Percentiles rank a stretch among this genome's conserved stretches.
Evolutionary conservation across 2,797 vertebrate species (phyloP).

Genomic region (Ceryle rudis): DNA sequence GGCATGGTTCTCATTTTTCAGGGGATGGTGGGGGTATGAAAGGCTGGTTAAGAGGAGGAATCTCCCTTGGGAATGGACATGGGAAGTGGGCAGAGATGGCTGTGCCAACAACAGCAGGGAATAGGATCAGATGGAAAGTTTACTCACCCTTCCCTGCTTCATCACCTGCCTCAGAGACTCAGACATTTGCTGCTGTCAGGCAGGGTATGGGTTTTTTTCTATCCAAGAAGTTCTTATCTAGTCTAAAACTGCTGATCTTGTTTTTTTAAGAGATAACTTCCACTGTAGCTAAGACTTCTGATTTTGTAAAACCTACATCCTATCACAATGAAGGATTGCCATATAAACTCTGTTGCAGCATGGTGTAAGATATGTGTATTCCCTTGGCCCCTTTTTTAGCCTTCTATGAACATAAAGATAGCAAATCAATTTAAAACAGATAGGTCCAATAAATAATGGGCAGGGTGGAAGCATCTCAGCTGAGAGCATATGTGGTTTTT

Average conservation of each 20-base stretch:
- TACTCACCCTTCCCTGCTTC: neutral
- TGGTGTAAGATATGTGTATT: conserved; percentile 28
- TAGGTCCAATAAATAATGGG: conserved; percentile 9
- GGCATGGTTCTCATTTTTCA: neutral
- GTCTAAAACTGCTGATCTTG: conserved; percentile 20
- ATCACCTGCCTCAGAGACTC: conserved; percentile 15
- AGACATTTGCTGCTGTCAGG: neutral
- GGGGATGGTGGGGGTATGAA: neutral
- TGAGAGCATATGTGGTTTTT: neutral
- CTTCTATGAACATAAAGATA: conserved; percentile 32
- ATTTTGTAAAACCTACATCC: conserved; percentile 26
- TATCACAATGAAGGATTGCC: conserved; percentile 52
- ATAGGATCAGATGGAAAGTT: neutral
- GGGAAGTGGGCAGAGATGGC: neutral
- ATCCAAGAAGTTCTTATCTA: conserved; percentile 24
- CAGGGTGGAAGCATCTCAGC: neutral
- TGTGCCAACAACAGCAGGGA: neutral
- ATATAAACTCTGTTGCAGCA: neutral
- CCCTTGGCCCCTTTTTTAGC: neutral
- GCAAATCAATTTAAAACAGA: conserved; percentile 49
- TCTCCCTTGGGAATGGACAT: neutral
- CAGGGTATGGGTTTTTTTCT: neutral
- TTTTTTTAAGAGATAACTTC: conserved; percentile 11
- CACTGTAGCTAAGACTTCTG: conserved; percentile 24
- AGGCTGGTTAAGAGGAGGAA: neutral